phyloP scores from a whole-genome alignment of 2,113 vertebrate species.

The Anthoscopus minutus region DNA sequence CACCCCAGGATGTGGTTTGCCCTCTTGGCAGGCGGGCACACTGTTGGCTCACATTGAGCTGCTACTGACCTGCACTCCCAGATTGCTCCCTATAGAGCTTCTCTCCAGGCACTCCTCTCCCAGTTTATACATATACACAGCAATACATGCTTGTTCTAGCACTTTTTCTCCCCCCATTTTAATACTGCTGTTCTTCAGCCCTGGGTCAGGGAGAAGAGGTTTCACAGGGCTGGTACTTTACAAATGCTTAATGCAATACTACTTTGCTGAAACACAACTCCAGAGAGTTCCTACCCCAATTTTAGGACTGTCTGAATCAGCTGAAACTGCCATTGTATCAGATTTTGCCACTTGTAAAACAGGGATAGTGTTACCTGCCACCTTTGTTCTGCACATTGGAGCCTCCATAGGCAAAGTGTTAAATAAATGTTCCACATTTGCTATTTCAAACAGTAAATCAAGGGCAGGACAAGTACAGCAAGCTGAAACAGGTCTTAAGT shows the following conservation, averaged over 20 bases:
- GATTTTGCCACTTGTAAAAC: conserved; percentile 31
- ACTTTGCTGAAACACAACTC: background rate
- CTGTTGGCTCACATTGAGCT: background rate
- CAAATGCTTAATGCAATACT: background rate
- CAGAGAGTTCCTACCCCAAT: background rate
- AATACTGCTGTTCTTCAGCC: background rate
- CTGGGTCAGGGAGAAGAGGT: background rate
- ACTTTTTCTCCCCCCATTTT: background rate
- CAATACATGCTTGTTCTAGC: background rate
- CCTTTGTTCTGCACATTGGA: background rate
- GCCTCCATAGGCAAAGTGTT: background rate
- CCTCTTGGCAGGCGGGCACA: background rate
- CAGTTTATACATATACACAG: accelerated
- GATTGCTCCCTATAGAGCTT: background rate
- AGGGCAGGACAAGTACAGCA: background rate
- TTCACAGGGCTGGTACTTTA: background rate
- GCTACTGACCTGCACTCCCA: background rate
- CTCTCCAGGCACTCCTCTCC: background rate
- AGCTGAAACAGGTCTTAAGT: conserved; percentile 35
- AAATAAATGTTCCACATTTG: conserved; percentile 8
- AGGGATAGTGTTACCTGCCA: background rate
- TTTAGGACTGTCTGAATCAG: background rate
- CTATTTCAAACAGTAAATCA: conserved; percentile 51
- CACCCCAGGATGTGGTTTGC: background rate
- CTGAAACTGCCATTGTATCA: accelerated